Base-by-base conservation (phyloP, 2,888 invertebrate species). In the Cerastis rubricosa region DNA sequence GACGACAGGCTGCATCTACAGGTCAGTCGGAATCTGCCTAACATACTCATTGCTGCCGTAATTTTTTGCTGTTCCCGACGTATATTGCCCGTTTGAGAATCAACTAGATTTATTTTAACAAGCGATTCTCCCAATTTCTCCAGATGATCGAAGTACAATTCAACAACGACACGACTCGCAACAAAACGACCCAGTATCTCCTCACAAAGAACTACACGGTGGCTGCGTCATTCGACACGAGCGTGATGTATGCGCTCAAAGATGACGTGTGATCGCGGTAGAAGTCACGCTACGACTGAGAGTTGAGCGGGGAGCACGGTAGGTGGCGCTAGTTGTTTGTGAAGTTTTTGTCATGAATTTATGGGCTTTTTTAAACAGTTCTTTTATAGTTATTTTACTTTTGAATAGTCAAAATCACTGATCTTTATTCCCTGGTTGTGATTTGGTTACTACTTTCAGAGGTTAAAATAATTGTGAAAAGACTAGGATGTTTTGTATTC, bases 81-180 rank as follows among this genome's bases (percentile, higher is more conserved):
- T 25, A 6, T 1, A 7, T 19, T 5, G 19, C 12, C 29, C 29
- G 22, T 19, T 66, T 49, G 8, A 9, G 1, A 29, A 22, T 14
- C 35, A 35, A 45, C 7, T 65, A 35, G 19, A 19, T 29, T 45
- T 19, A 14, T 73, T n/a, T 45, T n/a, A 7, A 22, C 6, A n/a
- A 49, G 17, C 19, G 0, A 8, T 25, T 54, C 1, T 47, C 29
- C 12, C 9, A 29, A 61, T 47, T 9, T 22, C 12, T 54, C 0
- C 89, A 96, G 96, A 91, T 95, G 35, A 94, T 96, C 35, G 96
- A 96, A 67, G 89, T 94, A 22, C 93, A 92, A 1, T 91, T 93
- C 1, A 86, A 88, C 0, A 95, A 95, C 81, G 85, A 87, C 0
- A 67, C 78, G 2, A 89, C 89, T 0, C 90, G 94, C 9, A 94